Evolutionary conservation across 92 coral and sea anemone genomes (phyloP), one percentile per base, ranked within the genome.

Genomic region (Isaurus tuberculatus): DNA sequence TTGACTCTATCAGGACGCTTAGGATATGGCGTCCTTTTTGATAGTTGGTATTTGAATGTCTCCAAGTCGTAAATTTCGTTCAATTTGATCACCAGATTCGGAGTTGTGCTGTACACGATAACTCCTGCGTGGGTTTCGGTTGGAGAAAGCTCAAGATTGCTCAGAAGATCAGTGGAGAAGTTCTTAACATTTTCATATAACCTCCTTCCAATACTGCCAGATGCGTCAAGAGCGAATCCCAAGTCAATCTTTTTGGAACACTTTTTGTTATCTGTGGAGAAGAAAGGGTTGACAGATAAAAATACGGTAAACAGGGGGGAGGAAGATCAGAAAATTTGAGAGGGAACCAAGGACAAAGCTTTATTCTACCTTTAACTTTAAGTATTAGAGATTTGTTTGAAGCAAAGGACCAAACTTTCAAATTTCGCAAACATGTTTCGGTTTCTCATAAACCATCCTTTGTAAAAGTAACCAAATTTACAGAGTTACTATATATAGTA

Each of bases 171-270:
- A n/a, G 15, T 17, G 17, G 37, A 17, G 13, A 73, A 73, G 4
- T 17, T 73, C 23, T 49, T 73, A 11, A 73, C 80, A 61, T 73
- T 49, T 28, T 73, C 44, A 17, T 15, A 73, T 15, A 2, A 4
- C 7, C 2, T 30, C 1, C 28, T 53, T 29, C 80, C 80, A 6
- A 74, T 74, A 65, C 80, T 74, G 0, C 66, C 80, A 8, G 80
- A 74, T n/a, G 80, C 80, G 23, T 74, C 80, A 9, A 74, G 80
- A 32, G 23, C 80, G 16, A 74, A 74, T 25, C 80, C 80, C 16
- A 74, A 10, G n/a, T 74, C 80, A 33, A 74, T 74, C 46, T 13
- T 74, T 74, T 49, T 74, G 4, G 63, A 30, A 28, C 80, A 74
- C 2, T 51, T 13, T 51, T 49, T 49, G 11, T n/a, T 22, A 53